phyloP scores from a whole-genome alignment of 2,797 vertebrate genomes.

The Tokudaia tokunoshimensis region DNA sequence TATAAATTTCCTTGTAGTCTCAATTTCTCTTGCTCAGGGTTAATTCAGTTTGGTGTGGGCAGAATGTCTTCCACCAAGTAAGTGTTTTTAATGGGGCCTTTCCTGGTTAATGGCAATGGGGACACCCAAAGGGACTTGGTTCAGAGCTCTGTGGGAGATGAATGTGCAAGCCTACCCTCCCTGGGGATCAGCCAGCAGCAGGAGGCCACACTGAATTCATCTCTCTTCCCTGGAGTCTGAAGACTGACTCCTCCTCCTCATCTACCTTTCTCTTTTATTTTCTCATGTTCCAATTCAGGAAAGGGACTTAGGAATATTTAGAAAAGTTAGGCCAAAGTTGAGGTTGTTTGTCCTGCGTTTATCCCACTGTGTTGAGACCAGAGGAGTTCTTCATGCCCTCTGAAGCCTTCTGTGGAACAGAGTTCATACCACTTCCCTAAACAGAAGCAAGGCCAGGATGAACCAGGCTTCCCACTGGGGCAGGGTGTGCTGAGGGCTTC shows the following conservation, averaged over 20 bases:
- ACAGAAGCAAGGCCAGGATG: background rate
- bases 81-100: conserved; percentile 56
- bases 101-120: background rate
- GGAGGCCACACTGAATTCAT: background rate
- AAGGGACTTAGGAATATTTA: background rate
- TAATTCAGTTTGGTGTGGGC: conserved; percentile 42
- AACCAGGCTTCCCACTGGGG: background rate
- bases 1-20: conserved; percentile 50
- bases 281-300: background rate
- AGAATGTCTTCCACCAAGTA: background rate
- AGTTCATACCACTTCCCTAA: background rate
- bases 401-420: background rate
- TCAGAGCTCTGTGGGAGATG: conserved; percentile 3
- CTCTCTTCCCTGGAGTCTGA: background rate
- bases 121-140: conserved; percentile 42
- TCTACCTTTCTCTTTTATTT: background rate
- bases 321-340: background rate
- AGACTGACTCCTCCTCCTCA: background rate
- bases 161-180: conserved; percentile 34
- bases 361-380: background rate
- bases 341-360: background rate
- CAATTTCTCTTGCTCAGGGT: conserved; percentile 40
- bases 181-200: background rate
- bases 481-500: background rate
- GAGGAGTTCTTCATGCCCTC: background rate